Evolutionary conservation across 2,888 invertebrate species (phyloP).

Genomic region (Drosophila paramelanica): DNA sequence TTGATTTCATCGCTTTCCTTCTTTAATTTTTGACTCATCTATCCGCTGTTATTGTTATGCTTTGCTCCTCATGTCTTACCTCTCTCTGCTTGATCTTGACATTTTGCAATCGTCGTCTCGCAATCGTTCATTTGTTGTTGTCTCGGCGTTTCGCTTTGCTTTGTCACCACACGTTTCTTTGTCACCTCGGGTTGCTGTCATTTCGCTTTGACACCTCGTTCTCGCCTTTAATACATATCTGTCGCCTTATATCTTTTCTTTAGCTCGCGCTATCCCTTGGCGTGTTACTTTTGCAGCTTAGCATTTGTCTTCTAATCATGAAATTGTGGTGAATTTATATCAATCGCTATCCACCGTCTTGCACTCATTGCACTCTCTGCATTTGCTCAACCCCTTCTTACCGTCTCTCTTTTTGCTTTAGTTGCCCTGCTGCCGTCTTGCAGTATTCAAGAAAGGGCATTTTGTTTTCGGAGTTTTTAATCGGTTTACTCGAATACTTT

Average conservation of each 20-base stretch:
- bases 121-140: neutral
- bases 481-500: neutral
- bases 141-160: neutral
- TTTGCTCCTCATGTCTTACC: no score
- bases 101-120: neutral
- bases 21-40: neutral
- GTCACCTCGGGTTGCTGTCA: constrained; percentile 2
- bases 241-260: neutral
- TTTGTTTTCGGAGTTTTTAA: constrained; percentile 8
- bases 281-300: constrained; percentile 1
- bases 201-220: constrained; percentile 14
- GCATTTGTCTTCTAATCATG: neutral
- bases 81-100: constrained; percentile 4
- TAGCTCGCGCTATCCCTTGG: neutral
- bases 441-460: constrained; percentile 26
- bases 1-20: neutral
- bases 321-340: neutral
- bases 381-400: neutral
- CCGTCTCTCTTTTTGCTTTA: neutral
- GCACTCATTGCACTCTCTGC: neutral
- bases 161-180: neutral
- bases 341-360: neutral
- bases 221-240: neutral
- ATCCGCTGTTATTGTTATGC: no score
- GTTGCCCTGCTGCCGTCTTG: neutral